These are phyloP conservation scores for Calephelis nemesis DNA, from an alignment of 1,140 invertebrate genomes.

Conservation along the genomic window DNA sequence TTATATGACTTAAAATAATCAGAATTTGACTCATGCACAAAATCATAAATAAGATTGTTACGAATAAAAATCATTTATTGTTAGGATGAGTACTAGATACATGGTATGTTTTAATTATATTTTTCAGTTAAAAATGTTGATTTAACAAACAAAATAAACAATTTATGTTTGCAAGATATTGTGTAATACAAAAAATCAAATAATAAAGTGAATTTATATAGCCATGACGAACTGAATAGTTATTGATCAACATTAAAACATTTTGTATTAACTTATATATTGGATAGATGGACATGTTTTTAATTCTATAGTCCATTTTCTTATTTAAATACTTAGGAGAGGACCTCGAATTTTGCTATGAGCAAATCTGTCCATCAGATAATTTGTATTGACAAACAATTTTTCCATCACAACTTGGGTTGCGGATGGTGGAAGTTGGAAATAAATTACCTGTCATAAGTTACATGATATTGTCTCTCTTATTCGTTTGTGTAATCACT, in stretches of 20 bases:
- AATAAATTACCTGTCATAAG: conserved; percentile 39
- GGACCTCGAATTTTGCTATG: conserved; percentile 11
- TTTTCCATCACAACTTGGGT: conserved; percentile 18
- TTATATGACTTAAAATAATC: conserved; percentile 37
- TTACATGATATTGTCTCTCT: conserved; percentile 76
- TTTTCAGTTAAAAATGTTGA: conserved; percentile 19
- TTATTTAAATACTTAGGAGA: conserved; percentile 21
- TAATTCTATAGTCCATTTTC: conserved; percentile 21
- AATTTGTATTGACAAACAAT: conserved; percentile 9
- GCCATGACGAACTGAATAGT: conserved; percentile 52
- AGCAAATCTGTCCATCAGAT: conserved; percentile 6
- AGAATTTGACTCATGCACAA: conserved; percentile 65
- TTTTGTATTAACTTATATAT: conserved; percentile 26
- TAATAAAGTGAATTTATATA: conserved; percentile 38
- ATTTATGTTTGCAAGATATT: conserved; percentile 4
- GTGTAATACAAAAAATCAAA: not conserved
- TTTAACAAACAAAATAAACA: conserved; percentile 2
- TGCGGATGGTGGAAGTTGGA: conserved; percentile 18
- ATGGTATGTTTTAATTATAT: conserved; percentile 33
- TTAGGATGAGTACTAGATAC: conserved; percentile 34
- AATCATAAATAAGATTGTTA: conserved; percentile 54
- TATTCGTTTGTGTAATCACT: conserved; percentile 73
- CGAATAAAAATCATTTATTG: conserved; percentile 29
- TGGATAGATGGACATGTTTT: conserved; percentile 21
- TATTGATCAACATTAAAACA: conserved; percentile 27